Evolutionary conservation across 2,888 invertebrate species (phyloP).

Genomic region (Acronicta leporina): DNA sequence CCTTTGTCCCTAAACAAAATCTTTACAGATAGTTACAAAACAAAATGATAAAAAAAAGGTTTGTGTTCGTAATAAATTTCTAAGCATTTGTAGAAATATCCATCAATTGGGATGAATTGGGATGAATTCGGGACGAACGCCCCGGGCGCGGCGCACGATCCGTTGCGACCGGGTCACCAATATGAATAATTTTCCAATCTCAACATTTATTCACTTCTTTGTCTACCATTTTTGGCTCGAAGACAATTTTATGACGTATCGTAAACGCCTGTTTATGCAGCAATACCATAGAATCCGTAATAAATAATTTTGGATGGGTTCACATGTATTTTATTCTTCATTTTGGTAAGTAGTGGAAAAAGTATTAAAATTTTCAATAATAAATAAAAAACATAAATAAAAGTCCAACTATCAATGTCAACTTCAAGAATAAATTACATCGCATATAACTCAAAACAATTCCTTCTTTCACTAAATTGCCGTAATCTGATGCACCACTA

Average conservation of each 20-base stretch:
- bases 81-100: conserved; percentile 64
- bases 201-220: conserved; percentile 76
- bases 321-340: conserved; percentile 26
- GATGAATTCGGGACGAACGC: conserved; percentile 44
- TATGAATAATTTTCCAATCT: conserved; percentile 84
- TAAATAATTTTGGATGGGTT: conserved; percentile 33
- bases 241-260: conserved; percentile 74
- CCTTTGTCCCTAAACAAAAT: conserved; percentile 38
- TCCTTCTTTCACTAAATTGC: conserved; percentile 11
- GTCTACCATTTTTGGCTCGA: conserved; percentile 69
- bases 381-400: no score
- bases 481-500: conserved; percentile 13
- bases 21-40: conserved; percentile 56
- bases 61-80: conserved; percentile 65
- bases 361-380: not conserved
- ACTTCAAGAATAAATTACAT: no score
- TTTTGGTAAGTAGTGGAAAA: conserved; percentile 3
- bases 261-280: conserved; percentile 68
- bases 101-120: conserved; percentile 55
- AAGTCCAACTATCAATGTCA: not conserved
- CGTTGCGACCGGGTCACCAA: conserved; percentile 68
- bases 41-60: conserved; percentile 62
- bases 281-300: conserved; percentile 42
- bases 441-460: not conserved
- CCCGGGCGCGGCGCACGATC: conserved; percentile 50